A percentile compares a stretch with the other conserved stretches of the same genome.
These are phyloP conservation scores for Callorhinus ursinus DNA, from an alignment of 2,113 vertebrate species.

Conservation along the genomic window DNA sequence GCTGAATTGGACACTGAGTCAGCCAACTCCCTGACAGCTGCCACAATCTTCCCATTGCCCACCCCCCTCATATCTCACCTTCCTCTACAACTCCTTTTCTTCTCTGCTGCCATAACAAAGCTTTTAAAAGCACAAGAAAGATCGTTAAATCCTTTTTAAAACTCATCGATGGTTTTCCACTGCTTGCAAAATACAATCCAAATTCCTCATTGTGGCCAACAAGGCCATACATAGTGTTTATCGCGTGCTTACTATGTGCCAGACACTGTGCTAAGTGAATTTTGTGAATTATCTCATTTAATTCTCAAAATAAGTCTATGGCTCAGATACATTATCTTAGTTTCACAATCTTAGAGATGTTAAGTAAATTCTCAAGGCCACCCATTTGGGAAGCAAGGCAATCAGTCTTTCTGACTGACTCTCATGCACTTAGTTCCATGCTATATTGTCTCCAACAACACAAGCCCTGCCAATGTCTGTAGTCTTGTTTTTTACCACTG, in stretches of 20 bases:
- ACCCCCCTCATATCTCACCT: not conserved
- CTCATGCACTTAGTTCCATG: not conserved
- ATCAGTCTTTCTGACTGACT: not conserved
- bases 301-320: not conserved
- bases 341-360: not conserved
- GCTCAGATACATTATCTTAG: not conserved
- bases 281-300: not conserved
- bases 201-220: not conserved
- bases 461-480: not conserved
- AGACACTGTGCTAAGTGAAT: not conserved
- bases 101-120: not conserved
- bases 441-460: not conserved
- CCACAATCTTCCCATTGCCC: no score
- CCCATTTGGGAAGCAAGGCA: not conserved
- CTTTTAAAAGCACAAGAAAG: constrained; percentile 8
- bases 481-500: not conserved
- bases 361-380: not conserved
- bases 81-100: no score
- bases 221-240: not conserved
- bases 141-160: not conserved
- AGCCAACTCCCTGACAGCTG: not conserved
- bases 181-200: not conserved
- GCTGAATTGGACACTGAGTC: not conserved
- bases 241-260: rapidly evolving
- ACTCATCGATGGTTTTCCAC: not conserved